Evolutionary conservation across 2,888 invertebrate species (phyloP).

Genomic region (Sinotaia quadrata): DNA sequence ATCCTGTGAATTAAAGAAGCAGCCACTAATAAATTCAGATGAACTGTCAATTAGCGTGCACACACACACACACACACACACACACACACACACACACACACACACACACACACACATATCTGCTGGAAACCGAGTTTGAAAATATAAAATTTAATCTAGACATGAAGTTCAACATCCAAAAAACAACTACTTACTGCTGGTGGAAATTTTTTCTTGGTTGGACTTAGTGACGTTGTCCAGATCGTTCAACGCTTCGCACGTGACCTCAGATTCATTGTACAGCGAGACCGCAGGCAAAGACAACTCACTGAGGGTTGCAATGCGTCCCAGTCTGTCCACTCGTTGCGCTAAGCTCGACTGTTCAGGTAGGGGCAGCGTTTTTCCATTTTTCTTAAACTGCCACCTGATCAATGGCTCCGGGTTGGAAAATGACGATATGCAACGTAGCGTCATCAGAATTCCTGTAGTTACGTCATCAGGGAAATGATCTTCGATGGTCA

Average conservation of each 20-base stretch:
- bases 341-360: slow-evolving; percentile 7
- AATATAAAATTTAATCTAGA: no score
- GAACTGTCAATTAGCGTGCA: no score
- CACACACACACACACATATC: no score
- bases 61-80: no score
- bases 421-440: slow-evolving; percentile 14
- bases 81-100: no score
- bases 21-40: no score
- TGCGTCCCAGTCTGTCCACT: slow-evolving; percentile 15
- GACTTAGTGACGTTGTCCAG: no score
- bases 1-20: no score
- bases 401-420: slow-evolving; percentile 12
- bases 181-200: no score
- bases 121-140: no score
- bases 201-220: no score
- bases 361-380: slow-evolving; percentile 13
- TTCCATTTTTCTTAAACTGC: slow-evolving; percentile 10
- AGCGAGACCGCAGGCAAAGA: slow-evolving; percentile 8
- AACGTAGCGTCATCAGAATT: slow-evolving; percentile 21
- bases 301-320: slow-evolving; percentile 8
- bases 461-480: slow-evolving; percentile 16
- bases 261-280: slow-evolving; percentile 12
- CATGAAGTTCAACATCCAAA: no score
- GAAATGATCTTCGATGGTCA: slow-evolving; percentile 16
- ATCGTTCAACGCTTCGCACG: slow-evolving; percentile 14